A percentile compares a stretch with the other conserved stretches of the same genome.
Conservation (phyloP, 2,888 invertebrate genomes). For the Eueremaeus valkanovi region DNA sequence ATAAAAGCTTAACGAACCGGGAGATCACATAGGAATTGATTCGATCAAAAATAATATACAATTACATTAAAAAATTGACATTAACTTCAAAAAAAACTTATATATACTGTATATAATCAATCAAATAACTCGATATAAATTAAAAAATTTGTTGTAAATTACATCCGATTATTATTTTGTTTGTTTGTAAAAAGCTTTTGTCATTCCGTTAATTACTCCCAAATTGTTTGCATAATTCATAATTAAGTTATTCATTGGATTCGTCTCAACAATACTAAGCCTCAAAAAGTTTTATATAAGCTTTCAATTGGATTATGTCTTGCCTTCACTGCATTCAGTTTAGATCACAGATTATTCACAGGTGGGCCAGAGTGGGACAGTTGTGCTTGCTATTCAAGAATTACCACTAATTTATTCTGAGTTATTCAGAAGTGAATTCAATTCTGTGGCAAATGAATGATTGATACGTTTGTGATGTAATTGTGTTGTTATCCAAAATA, state of each 20-base stretch:
- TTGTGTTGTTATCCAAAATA: no score
- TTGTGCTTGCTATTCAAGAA: not conserved
- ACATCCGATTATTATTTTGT: not conserved
- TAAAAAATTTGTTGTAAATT: slow-evolving; percentile 25
- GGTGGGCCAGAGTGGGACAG: not conserved
- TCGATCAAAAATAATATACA: slow-evolving; percentile 6
- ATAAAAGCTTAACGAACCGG: slow-evolving; percentile 34
- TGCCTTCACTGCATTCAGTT: slow-evolving; percentile 26
- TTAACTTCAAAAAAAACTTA: not conserved
- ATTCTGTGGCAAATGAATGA: no score
- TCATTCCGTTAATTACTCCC: not conserved
- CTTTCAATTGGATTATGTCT: slow-evolving; percentile 10
- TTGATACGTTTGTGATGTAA: no score
- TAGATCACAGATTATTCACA: slow-evolving; percentile 35
- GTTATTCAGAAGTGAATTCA: not conserved
- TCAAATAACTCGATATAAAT: slow-evolving; percentile 24
- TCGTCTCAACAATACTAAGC: not conserved
- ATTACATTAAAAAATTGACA: no score
- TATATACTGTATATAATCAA: slow-evolving; percentile 30
- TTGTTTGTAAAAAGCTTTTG: not conserved
- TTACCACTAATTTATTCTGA: no score
- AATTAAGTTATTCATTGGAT: not conserved
- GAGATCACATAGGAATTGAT: slow-evolving; percentile 24
- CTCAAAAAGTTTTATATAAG: not conserved
- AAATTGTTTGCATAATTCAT: slow-evolving; percentile 18